Conservation (phyloP, 2,113 vertebrate genomes). For the Leucosticte australis region DNA sequence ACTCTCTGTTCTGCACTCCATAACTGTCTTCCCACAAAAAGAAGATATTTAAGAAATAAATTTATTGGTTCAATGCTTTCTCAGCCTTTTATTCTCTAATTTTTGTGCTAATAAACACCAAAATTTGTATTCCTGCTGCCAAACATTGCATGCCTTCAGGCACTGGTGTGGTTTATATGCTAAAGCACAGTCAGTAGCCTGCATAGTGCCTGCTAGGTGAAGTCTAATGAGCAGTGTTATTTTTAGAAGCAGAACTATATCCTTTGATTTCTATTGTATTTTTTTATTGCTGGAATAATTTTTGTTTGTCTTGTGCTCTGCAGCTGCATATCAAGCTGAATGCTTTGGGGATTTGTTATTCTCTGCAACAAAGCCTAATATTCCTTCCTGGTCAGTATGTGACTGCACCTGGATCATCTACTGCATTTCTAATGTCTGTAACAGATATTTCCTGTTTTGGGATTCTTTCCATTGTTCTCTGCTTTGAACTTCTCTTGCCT, state of each 20-base stretch:
- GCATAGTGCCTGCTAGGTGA: slow-evolving; percentile 41
- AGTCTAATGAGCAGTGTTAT: slow-evolving; percentile 55
- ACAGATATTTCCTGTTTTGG: slow-evolving; percentile 75
- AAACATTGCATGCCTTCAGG: background rate
- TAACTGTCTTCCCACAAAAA: background rate
- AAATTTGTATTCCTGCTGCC: slow-evolving; percentile 6
- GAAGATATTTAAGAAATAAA: background rate
- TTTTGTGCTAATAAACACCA: slow-evolving; percentile 19
- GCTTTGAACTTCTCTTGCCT: slow-evolving; percentile 26
- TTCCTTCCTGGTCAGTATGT: slow-evolving; percentile 59
- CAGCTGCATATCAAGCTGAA: slow-evolving; percentile 64
- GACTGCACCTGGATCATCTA: slow-evolving; percentile 63
- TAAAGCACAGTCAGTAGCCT: slow-evolving; percentile 8
- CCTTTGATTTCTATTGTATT: slow-evolving; percentile 69
- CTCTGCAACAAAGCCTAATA: slow-evolving; percentile 56
- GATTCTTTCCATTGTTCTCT: slow-evolving; percentile 58
- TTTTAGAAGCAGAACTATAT: slow-evolving; percentile 61
- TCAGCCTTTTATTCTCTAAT: slow-evolving; percentile 1
- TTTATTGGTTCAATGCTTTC: background rate
- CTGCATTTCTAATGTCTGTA: slow-evolving; percentile 38
- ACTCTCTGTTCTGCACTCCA: background rate
- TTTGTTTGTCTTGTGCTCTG: slow-evolving; percentile 65
- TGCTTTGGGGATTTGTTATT: slow-evolving; percentile 63
- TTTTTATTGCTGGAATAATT: slow-evolving; percentile 51
- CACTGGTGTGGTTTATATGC: background rate